phyloP scores from a whole-genome alignment of 2,113 vertebrate species.

The Hystrix cristata region DNA sequence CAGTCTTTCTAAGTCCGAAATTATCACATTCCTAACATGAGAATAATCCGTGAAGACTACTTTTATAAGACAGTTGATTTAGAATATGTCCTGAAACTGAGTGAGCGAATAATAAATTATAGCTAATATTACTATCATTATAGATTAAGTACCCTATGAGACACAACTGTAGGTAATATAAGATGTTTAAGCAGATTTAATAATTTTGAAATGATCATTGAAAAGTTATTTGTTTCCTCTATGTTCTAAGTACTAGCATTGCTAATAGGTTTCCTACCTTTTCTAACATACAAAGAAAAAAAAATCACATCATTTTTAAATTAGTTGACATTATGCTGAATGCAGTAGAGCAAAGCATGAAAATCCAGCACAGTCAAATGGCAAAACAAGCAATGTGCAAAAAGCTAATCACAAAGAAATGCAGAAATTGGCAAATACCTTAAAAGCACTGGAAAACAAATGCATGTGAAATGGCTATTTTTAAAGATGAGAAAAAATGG shows the following conservation, averaged over 20 bases:
- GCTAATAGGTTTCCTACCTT: neutral
- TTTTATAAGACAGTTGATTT: neutral
- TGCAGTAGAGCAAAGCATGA: neutral
- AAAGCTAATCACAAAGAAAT: conserved; percentile 48
- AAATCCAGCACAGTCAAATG: neutral
- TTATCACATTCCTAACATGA: conserved; percentile 13
- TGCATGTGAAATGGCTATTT: conserved; percentile 28
- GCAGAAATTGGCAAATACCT: neutral
- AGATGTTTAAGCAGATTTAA: conserved; percentile 13
- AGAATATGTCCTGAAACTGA: neutral
- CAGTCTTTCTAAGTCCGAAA: neutral
- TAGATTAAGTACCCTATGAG: neutral
- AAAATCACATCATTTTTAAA: neutral
- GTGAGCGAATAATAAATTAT: conserved; percentile 16
- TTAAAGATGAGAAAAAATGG: neutral
- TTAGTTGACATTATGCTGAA: neutral
- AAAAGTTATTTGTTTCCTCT: conserved; percentile 21
- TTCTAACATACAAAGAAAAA: neutral
- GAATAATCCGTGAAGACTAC: neutral
- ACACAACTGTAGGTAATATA: neutral
- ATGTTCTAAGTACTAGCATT: neutral
- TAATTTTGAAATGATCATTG: conserved; percentile 23
- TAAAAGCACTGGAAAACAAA: conserved; percentile 50
- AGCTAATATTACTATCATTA: neutral
- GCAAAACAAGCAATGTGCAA: neutral